Base-by-base conservation (phyloP, 2,888 invertebrate genomes). In the Philaethria dido region DNA sequence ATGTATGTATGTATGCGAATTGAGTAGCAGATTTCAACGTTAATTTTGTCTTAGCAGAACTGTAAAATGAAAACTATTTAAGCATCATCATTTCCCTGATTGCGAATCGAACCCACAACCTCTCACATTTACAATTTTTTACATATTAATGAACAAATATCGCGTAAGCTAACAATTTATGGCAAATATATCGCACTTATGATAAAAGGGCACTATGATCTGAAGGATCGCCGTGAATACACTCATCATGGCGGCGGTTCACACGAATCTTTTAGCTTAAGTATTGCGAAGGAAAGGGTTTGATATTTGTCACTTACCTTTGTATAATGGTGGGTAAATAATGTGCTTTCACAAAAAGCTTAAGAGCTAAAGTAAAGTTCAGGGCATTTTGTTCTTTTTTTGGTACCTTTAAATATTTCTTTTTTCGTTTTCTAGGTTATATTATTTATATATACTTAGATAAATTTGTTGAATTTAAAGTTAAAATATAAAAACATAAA, bases 131-230 rank as follows among this genome's bases (percentile, higher is more conserved):
- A n/a, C n/a, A n/a, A n/a, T n/a, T n/a, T n/a, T 36, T 29, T 29
- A 29, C 3, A 29, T 29, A 29, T 29, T 6, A 29, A 29, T 29
- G 6, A 33, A 8, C 1, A 5, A 6, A 33, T 22, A 11, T 25
- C 60, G 63, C 64, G 42, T 22, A 16, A 55, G 45, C 68, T 67
- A 69, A 1, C 66, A 11, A 16, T 66, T 72, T 77, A 18, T 2
- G n/a, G 75, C 78, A 68, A 3, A 42, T 39, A 72, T 59, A 55
- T 74, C 78, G 77, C 80, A 78, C 78, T 78, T 79, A 77, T 83
- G 81, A 81, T 86, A 84, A 81, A 83, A 82, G 77, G 79, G 76
- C 80, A 78, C 78, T 77, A 78, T 78, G 72, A 72, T 69, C 64
- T 70, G 72, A 69, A 73, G 73, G 69, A 77, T 80, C 77, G 62